Evolutionary conservation across 2,113 vertebrate species (phyloP).

Genomic region (Ondatra zibethicus): DNA sequence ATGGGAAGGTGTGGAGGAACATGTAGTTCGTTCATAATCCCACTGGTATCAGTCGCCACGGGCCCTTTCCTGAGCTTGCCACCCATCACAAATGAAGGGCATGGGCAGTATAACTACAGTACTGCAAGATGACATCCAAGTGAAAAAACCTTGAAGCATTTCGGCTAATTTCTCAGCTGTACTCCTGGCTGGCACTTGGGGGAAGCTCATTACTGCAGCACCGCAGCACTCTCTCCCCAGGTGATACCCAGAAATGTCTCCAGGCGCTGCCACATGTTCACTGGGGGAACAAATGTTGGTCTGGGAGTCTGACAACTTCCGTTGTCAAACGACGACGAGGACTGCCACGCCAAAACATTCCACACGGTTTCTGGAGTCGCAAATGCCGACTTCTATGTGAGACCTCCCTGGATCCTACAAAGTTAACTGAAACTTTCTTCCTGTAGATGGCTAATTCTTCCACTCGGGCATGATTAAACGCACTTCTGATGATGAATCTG

Average conservation of each 20-base stretch:
- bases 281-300: not conserved
- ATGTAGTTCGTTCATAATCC: slow-evolving; percentile 7
- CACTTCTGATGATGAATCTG: slow-evolving; percentile 71
- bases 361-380: slow-evolving; percentile 12
- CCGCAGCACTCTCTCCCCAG: not conserved
- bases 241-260: slow-evolving; percentile 26
- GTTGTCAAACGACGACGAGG: not conserved
- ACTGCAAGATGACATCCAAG: not conserved
- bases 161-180: not conserved
- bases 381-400: not conserved
- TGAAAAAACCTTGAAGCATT: slow-evolving; percentile 33
- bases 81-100: not conserved
- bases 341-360: not conserved
- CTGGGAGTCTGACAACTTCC: slow-evolving; percentile 16
- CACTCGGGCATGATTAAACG: slow-evolving; percentile 71
- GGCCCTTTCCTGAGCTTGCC: not conserved
- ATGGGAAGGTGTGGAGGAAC: not conserved
- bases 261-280: not conserved
- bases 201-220: not conserved
- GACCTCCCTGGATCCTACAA: slow-evolving; percentile 17
- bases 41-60: not conserved
- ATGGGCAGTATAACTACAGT: not conserved
- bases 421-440: slow-evolving; percentile 37
- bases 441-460: slow-evolving; percentile 7
- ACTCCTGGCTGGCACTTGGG: not conserved